These are phyloP conservation scores for Eristalis tenax DNA, from an alignment of 2,888 invertebrate species.

Conservation along the genomic window DNA sequence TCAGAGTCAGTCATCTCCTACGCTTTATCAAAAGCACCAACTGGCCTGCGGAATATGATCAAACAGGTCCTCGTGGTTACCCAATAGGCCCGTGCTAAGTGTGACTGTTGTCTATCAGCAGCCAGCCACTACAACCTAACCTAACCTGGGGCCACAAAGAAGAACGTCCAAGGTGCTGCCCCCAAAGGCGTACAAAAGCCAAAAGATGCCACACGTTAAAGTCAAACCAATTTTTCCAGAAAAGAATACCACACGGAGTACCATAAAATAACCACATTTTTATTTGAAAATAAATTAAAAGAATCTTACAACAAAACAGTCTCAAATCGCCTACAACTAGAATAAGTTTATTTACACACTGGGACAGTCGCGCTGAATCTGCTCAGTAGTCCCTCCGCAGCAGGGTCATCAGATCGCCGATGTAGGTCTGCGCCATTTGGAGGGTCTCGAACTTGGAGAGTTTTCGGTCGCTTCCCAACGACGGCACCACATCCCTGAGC, in stretches of 20 bases:
- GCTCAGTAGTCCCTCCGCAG: slow-evolving; percentile 79
- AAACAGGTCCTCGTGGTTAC: too few relatives aligned
- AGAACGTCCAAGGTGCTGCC: too few relatives aligned
- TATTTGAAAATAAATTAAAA: neutral
- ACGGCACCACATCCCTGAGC: slow-evolving; percentile 87
- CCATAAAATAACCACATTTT: neutral
- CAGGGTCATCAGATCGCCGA: slow-evolving; percentile 86
- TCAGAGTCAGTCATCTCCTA: too few relatives aligned
- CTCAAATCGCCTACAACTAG: neutral
- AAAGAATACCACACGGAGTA: neutral
- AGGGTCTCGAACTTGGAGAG: slow-evolving; percentile 89
- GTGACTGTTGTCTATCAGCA: too few relatives aligned
- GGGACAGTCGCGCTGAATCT: neutral
- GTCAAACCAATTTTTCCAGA: neutral
- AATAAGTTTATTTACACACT: neutral
- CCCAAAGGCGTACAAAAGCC: too few relatives aligned
- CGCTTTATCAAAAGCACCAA: too few relatives aligned
- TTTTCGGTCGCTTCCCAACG: slow-evolving; percentile 86
- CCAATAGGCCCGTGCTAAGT: too few relatives aligned
- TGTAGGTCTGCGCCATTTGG: slow-evolving; percentile 91
- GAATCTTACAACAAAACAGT: neutral
- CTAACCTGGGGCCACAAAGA: too few relatives aligned
- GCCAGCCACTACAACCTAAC: too few relatives aligned
- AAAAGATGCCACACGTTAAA: too few relatives aligned
- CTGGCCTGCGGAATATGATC: too few relatives aligned